Base-by-base conservation (phyloP, 2,113 vertebrate species). In the Haplochromis vanheusdeni region DNA sequence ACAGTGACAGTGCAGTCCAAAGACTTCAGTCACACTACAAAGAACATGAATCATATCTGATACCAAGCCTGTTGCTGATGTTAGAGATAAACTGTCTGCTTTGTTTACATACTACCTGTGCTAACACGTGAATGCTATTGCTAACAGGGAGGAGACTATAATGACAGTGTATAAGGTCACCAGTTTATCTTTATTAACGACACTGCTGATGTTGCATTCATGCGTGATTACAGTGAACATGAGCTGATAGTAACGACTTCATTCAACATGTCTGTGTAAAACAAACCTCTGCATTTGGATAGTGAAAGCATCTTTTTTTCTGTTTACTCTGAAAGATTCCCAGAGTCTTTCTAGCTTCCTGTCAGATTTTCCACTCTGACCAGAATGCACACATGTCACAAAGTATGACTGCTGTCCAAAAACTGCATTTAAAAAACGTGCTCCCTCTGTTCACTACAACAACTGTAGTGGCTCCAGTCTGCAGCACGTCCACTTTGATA, bases 1-100 rank as follows among this genome's bases (percentile, higher is more conserved):
- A 62, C 60, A n/a, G 10, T 65, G 31, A 65, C 33, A 37, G 33
- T 65, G 19, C 19, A n/a, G 31, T 62, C 58, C 58, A 62, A 62
- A 62, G 58, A 33, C 58, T 62, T 14, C 35, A 68, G 62, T 14
- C 54, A 56, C 54, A 56, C 54, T 56, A 8, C 54, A 56, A 3
- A n/a, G 6, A 65, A 65, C 23, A 56, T 3, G 60, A 5, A 4
- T 37, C 31, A 21, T 7, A 37, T 21, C 6, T n/a, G 35, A 65
- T 37, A 37, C 11, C 33, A 65, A 35, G 54, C 54, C 54, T 56
- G 54, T 8, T 26, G 12, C 23, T 37, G 58, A 62, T 33, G 28
- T 12, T n/a, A 12, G 58, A n/a, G 58, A 62, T 62, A 11, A 33
- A n/a, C 16, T 62, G 58, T 35, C 31, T 62, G 58, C 8, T 62